Conservation (phyloP, 2,888 invertebrate species). For the Stenchaetothrips biformis region DNA sequence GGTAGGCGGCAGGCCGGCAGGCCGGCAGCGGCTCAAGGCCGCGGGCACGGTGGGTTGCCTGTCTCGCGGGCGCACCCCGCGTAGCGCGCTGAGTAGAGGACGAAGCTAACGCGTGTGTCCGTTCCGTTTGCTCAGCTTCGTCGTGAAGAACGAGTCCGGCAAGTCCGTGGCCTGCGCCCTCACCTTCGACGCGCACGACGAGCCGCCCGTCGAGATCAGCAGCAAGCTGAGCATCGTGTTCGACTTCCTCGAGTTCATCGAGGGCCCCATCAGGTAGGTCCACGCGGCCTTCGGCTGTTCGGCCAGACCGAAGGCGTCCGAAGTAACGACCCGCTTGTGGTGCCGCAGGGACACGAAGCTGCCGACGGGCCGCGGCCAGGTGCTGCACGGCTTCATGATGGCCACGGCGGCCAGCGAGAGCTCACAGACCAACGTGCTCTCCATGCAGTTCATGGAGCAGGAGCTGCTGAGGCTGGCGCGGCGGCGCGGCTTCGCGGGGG, state of each 20-base stretch:
- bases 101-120: not conserved
- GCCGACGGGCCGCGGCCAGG: slow-evolving; percentile 60
- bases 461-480: slow-evolving; percentile 65
- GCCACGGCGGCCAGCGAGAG: slow-evolving; percentile 63
- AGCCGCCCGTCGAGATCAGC: slow-evolving; percentile 66
- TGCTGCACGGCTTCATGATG: slow-evolving; percentile 86
- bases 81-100: not conserved
- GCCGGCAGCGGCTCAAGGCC: not conserved
- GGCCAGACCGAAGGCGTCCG: not conserved
- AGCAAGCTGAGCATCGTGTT: slow-evolving; percentile 68
- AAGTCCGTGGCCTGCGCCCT: slow-evolving; percentile 64
- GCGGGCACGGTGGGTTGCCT: no score
- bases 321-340: not conserved
- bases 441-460: slow-evolving; percentile 73
- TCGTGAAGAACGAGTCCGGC: slow-evolving; percentile 55
- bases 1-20: slow-evolving; percentile 37
- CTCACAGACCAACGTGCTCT: slow-evolving; percentile 69
- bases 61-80: not conserved
- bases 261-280: slow-evolving; percentile 62
- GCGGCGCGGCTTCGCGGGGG: slow-evolving; percentile 61
- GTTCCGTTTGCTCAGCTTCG: slow-evolving; percentile 53
- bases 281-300: not conserved
- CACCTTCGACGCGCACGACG: slow-evolving; percentile 76
- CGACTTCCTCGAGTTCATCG: slow-evolving; percentile 71
- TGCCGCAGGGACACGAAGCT: slow-evolving; percentile 46